Base-by-base conservation (phyloP, 2,888 invertebrate genomes). In the Epinotia bilunana region DNA sequence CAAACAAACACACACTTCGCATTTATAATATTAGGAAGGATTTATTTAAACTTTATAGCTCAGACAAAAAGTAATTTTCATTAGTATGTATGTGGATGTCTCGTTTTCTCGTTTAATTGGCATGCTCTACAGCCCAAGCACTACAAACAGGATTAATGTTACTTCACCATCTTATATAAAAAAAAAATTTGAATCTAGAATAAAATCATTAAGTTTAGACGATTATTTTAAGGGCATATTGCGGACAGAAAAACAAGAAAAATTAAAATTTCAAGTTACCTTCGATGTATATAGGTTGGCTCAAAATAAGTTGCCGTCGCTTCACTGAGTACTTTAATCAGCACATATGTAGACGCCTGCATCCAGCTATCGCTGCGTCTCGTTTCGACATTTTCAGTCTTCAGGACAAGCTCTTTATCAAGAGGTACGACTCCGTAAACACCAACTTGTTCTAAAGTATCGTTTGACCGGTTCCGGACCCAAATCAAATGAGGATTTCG, bases 401-500 rank as follows among this genome's bases (percentile, higher is more conserved):
- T 81, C 0, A 80, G 28, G 43, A 86, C 82, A 6, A 88, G 72
- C 0, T 80, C 80, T 2, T 79, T 80, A 61, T 87, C 85, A 72
- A 86, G 72, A 0, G 92, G 92, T 58, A 90, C 55, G 43, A 92
- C 75, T 0, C 91, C 91, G 68, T 88, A 90, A 23, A 92, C 77
- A 16, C 92, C 92, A 18, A 92, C 83, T 83, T 92, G 92, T 77
- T 92, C 90, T 16, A 91, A 87, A 2, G 78, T 68, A n/a, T 84
- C 81, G 71, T 43, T 4, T 79, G 58, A 62, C 16, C 58, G 61
- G 64, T 80, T 79, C 11, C 61, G 72, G 0, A 82, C 84, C 91
- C 92, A 92, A 77, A 92, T 88, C 49, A 92, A 80, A 83, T 92
- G 88, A 0, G 92, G 92, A 81, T 90, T 89, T 11, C 87, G 55